These are phyloP conservation scores for Chymomyza caudatula DNA, from an alignment of 2,888 invertebrate species.

Conservation along the genomic window DNA sequence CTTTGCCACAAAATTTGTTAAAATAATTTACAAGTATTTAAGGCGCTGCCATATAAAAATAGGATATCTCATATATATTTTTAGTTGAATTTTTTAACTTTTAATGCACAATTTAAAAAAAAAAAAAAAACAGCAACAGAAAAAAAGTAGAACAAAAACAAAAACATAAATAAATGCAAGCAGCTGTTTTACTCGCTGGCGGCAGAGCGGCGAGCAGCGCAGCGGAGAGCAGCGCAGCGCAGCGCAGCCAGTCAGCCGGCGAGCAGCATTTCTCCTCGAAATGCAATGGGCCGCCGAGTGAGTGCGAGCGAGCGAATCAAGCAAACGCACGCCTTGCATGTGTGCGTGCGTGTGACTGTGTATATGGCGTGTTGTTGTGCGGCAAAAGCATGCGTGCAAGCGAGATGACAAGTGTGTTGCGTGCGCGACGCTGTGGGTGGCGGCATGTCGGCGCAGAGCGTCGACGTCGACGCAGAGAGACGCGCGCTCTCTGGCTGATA, in stretches of 20 bases:
- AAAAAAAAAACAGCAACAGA: slow-evolving; percentile 52
- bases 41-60: slow-evolving; percentile 15
- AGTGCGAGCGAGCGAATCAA: slow-evolving; percentile 3
- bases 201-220: neutral
- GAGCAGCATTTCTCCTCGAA: slow-evolving; percentile 20
- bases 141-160: slow-evolving; percentile 38
- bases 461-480: neutral
- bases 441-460: slow-evolving; percentile 26
- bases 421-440: slow-evolving; percentile 41
- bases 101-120: slow-evolving; percentile 42
- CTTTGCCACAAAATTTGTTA: slow-evolving; percentile 25
- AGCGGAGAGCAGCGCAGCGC: neutral
- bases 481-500: slow-evolving; percentile 21
- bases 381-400: slow-evolving; percentile 23
- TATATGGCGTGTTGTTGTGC: neutral
- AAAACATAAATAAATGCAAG: slow-evolving; percentile 46
- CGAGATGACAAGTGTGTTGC: slow-evolving; percentile 45
- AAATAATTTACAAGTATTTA: slow-evolving; percentile 68
- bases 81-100: neutral
- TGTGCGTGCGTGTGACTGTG: slow-evolving; percentile 18
- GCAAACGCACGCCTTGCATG: slow-evolving; percentile 8
- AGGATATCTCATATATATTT: neutral
- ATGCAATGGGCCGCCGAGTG: neutral
- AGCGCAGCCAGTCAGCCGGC: slow-evolving; percentile 11
- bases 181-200: slow-evolving; percentile 43